Base-by-base conservation (phyloP, 2,888 invertebrate species). In the Deilephila elpenor region DNA sequence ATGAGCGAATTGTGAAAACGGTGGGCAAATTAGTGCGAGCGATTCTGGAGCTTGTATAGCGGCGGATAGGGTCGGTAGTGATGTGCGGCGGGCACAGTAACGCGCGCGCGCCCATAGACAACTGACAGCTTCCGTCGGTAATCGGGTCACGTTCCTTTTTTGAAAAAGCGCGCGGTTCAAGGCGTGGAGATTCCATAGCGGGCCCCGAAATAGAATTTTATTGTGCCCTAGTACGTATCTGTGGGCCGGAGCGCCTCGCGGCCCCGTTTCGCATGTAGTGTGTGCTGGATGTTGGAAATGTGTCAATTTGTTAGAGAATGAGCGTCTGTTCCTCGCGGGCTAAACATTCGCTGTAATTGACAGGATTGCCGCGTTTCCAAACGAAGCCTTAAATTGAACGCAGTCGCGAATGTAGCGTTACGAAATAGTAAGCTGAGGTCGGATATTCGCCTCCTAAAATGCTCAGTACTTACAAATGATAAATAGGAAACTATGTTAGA, bases 131-230 rank as follows among this genome's bases (percentile, higher is more conserved):
- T 92, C 92, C 90, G 92, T 92, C 90, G 88, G 92, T 92, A 94
- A 92, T 91, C 94, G 90, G 93, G 93, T 92, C 94, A 93, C 93
- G 94, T 92, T 92, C 92, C 89, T 91, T 93, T 92, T 93, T 92
- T 88, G 90, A 91, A 92, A 90, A 85, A 88, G 86, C 77, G 88
- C 86, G 87, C 87, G 59, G 61, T 61, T 56, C 62, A 73, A 56
- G 71, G 73, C 73, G 62, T 25, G 25, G 82, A 75, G 80, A 83
- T 83, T 83, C 77, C 84, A 82, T 81, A 79, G 80, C 78, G 78
- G 76, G 74, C 76, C 74, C 83, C 78, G 76, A 86, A 86, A 86
- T 86, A 83, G 84, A 85, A 75, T 82, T 86, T 84, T 84, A 86
- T 85, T 83, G 82, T 81, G 74, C 74, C 78, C 67, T 67, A 67